These are phyloP conservation scores for Amphimedon queenslandica DNA, from an alignment of 37 sponge, comb jelly and placozoan genomes.

Conservation along the genomic window DNA sequence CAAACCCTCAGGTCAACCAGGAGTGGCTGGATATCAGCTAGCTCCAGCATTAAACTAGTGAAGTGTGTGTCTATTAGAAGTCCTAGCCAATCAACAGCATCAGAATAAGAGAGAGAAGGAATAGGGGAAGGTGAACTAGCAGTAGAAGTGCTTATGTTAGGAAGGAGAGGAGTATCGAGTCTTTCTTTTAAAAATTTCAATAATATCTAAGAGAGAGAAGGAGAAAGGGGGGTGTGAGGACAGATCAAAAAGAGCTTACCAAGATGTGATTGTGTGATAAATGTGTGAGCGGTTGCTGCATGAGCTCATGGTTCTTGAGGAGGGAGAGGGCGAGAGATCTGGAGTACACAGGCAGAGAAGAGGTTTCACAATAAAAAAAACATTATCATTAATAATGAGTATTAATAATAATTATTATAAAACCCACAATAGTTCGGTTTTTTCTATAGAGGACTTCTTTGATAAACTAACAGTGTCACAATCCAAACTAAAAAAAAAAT, in stretches of 20 bases:
- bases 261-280: background rate
- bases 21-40: background rate
- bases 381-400: background rate
- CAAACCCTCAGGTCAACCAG: background rate
- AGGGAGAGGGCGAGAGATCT: background rate
- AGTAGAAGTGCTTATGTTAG: no score
- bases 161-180: background rate
- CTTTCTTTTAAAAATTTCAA: conserved; percentile 1
- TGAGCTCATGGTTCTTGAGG: conserved; percentile 12
- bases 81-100: conserved; percentile 11
- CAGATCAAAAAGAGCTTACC: conserved; percentile 8
- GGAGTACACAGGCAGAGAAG: no score
- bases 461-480: background rate
- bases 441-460: background rate
- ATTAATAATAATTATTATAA: background rate
- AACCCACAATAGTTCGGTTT: background rate
- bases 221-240: background rate
- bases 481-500: background rate
- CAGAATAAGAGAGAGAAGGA: background rate
- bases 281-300: conserved; percentile 18
- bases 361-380: background rate
- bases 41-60: background rate
- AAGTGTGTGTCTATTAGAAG: conserved; percentile 22
- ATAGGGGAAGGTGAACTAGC: background rate
- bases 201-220: background rate